Evolutionary conservation across 2,113 vertebrate species (phyloP).

Genomic region (Colossoma macropomum): DNA sequence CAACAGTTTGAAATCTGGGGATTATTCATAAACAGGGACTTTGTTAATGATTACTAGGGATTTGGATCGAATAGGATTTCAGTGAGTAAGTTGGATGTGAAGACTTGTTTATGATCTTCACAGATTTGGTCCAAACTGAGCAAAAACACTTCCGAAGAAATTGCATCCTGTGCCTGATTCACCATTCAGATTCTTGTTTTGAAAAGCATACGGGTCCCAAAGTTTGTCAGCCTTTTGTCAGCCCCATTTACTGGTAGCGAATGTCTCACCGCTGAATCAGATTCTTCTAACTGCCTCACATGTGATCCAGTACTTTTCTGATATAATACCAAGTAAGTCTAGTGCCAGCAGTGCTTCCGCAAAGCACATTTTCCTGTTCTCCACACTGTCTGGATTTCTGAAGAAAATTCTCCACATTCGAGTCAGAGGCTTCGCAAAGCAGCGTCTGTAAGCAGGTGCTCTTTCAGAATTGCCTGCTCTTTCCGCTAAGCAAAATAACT

Average conservation of each 20-base stretch:
- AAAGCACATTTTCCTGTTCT: conserved; percentile 3
- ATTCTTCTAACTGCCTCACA: background rate
- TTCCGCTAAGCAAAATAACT: background rate
- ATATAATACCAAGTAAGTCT: background rate
- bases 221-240: background rate
- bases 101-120: background rate
- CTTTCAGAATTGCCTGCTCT: too few relatives aligned
- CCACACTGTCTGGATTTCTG: background rate
- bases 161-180: background rate
- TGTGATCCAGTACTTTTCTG: background rate
- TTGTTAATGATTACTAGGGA: background rate
- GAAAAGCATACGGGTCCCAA: background rate
- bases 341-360: background rate
- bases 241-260: conserved; percentile 1
- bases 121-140: background rate
- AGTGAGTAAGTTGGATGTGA: background rate
- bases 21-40: background rate
- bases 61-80: background rate
- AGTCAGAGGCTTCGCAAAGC: background rate
- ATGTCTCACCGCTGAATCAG: background rate
- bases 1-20: background rate
- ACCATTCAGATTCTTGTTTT: background rate
- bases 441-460: background rate
- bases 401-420: background rate
- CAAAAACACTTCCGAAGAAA: background rate